Base-by-base conservation (phyloP, 2,113 vertebrate genomes). In the Ochotona princeps region DNA sequence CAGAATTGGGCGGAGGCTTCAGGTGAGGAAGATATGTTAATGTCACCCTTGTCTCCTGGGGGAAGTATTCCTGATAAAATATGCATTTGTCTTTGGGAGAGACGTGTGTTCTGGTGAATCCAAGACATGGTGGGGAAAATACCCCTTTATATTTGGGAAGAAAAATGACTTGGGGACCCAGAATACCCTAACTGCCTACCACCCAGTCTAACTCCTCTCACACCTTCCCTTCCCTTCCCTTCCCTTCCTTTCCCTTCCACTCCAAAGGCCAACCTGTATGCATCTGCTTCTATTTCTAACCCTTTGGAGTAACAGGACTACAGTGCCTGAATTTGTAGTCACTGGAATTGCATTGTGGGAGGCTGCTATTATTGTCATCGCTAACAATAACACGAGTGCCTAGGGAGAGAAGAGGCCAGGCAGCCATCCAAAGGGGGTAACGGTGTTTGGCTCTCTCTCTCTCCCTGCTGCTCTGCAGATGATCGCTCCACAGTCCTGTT, bases 401-500 rank as follows among this genome's bases (percentile, higher is more conserved):
- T 2, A 1, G 10, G 67, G 32, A n/a, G 44, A 74, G 15, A 8
- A 8, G 25, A 35, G 21, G 61, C 23, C 35, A 6, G 20, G n/a
- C 54, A 11, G 28, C 44, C n/a, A 0, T 2, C 5, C 9, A 3
- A 26, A 30, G 3, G 17, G 2, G 8, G 0, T 85, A 38, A 85
- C 21, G 0, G 0, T 3, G 6, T 57, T 15, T 30, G 57, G 8
- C 13, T 54, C 54, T 70, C 47, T 92, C n/a, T n/a, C n/a, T 35
- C 28, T 78, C 35, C 73, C 10, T 3, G 2, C 81, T 30, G 1
- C 44, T 80, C 95, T 89, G 2, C 74, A 99, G 99, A 99, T 35
- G 99, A 99, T 97, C 98, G 99, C 94, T 99, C 99, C 25, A 99
- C 99, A 0, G 99, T 99, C 94, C 97, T 99, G 97, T 88, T 99